Conservation (phyloP, 2,113 vertebrate genomes). For the Notarius lentiginosus region DNA sequence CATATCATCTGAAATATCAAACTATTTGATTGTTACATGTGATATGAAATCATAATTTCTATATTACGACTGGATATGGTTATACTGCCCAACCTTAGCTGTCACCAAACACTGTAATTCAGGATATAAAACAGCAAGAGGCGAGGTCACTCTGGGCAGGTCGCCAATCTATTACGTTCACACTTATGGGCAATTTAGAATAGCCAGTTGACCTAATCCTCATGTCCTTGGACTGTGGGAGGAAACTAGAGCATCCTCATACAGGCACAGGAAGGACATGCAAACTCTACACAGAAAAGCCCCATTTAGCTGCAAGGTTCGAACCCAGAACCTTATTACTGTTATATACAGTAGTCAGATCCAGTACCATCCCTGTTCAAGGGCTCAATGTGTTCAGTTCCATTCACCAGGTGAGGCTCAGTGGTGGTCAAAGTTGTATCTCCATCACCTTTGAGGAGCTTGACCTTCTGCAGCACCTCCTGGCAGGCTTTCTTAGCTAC, state of each 20-base stretch:
- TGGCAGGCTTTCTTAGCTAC: constrained; percentile 87
- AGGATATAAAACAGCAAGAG: too few relatives aligned
- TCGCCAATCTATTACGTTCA: too few relatives aligned
- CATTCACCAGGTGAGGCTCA: constrained; percentile 64
- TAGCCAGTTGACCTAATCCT: too few relatives aligned
- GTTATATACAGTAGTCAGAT: neutral
- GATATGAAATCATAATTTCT: neutral
- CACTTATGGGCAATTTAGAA: too few relatives aligned
- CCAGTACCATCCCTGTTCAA: constrained; percentile 44
- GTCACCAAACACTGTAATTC: neutral
- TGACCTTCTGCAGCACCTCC: constrained; percentile 90
- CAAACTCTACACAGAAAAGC: too few relatives aligned
- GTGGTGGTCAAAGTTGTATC: constrained; percentile 21
- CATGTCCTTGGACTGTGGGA: too few relatives aligned
- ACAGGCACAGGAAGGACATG: too few relatives aligned
- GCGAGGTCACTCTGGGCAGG: too few relatives aligned
- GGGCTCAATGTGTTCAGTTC: constrained; percentile 52
- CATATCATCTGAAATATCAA: neutral
- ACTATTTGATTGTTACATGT: neutral
- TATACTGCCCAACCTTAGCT: neutral
- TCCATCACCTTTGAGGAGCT: constrained; percentile 64
- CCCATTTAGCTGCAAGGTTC: too few relatives aligned
- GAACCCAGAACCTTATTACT: too few relatives aligned
- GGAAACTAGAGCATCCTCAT: too few relatives aligned
- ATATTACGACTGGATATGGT: neutral